A percentile compares a stretch with the other conserved stretches of the same genome.
Conservation (phyloP, 1,140 invertebrate genomes). For the Mesaphorura yosii region DNA sequence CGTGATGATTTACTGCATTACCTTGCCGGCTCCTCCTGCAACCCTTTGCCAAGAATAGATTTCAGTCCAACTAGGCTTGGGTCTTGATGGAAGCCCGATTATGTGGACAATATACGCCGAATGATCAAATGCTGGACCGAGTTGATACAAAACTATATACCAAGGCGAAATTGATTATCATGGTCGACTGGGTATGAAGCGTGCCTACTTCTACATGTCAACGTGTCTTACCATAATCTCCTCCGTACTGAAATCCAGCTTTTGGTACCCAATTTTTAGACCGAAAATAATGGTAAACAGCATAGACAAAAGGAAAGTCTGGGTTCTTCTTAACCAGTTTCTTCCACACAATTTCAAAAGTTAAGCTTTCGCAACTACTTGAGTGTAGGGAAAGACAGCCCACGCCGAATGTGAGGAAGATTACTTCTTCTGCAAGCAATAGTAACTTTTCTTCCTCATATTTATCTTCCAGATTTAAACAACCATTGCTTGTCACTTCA, state of each 20-base stretch:
- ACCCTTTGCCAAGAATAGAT: conserved; percentile 21
- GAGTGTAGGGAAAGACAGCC: conserved; percentile 23
- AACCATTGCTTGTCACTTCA: neutral
- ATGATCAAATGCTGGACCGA: conserved; percentile 24
- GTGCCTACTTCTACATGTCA: neutral
- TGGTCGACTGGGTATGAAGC: neutral
- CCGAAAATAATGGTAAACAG: conserved; percentile 28
- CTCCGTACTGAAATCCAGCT: conserved; percentile 19
- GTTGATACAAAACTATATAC: conserved; percentile 25
- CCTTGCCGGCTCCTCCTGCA: conserved; percentile 18
- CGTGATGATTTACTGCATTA: conserved; percentile 1
- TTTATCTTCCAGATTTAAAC: neutral
- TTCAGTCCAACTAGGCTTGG: conserved; percentile 21
- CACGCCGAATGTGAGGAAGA: conserved; percentile 28
- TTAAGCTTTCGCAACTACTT: conserved; percentile 4
- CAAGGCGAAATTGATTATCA: conserved; percentile 2
- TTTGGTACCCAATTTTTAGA: conserved; percentile 31
- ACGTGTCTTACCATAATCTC: conserved; percentile 18
- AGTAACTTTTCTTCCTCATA: conserved; percentile 22
- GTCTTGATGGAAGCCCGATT: conserved; percentile 13
- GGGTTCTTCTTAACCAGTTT: conserved; percentile 14
- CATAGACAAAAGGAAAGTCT: conserved; percentile 25
- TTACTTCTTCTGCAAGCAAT: conserved; percentile 29
- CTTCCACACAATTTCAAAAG: conserved; percentile 18
- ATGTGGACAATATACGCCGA: conserved; percentile 24